Evolutionary conservation across 2,888 invertebrate species (phyloP), one percentile per base, ranked within the genome.

Genomic region (Pheosia gnoma): DNA sequence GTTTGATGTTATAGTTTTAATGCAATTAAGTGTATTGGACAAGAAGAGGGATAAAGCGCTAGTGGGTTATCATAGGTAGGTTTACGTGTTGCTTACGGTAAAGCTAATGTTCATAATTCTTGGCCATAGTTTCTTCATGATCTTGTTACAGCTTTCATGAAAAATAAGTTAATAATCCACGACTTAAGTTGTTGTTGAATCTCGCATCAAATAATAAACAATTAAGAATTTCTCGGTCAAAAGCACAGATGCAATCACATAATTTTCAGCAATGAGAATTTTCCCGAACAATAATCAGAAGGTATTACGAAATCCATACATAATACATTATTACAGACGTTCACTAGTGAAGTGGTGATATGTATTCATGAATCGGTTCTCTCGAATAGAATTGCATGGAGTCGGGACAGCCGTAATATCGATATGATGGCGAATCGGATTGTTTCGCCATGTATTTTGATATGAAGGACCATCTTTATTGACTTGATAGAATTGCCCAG

Each of bases 331-430:
- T 69, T 61, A 58, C 67, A 68, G 67, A 62, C 66, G 49, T 66
- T 61, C 66, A 62, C 70, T 57, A 61, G 59, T 59, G 69, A 61
- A 68, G 57, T 56, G 65, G 70, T 80, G 78, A 84, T 87, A 86
- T 84, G 81, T 87, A 87, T 88, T 87, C 87, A 87, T 88, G 86
- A 86, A 84, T 85, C 83, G 83, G 82, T 83, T 79, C 73, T 58
- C 67, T 66, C 67, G 65, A 73, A 77, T 76, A 75, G 75, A 72
- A 71, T 72, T 66, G 72, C 67, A 75, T 71, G 76, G 78, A 76
- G 75, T 78, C 72, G 78, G 25, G 77, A 79, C 73, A 72, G 73
- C 75, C 80, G 81, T 84, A 83, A 85, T 82, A 83, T 79, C 80
- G 75, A 80, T 83, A 82, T 82, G 81, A 85, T 83, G 77, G 82